Base-by-base conservation (phyloP, 2,888 invertebrate genomes). In the Epinotia nisella region DNA sequence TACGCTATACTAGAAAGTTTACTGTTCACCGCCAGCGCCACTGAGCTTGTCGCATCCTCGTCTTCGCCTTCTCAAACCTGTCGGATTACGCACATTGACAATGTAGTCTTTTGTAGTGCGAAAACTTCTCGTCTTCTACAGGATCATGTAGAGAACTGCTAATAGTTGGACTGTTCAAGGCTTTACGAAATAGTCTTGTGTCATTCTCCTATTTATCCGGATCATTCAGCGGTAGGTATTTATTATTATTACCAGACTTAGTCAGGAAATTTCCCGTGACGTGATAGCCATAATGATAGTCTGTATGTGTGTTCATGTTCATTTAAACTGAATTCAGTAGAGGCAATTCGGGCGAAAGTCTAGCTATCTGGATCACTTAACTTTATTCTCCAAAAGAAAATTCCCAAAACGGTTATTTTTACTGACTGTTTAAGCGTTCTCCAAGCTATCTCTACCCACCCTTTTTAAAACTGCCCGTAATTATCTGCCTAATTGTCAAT, bases 21-120 rank as follows among this genome's bases (percentile, higher is more conserved):
- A 64, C 61, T 49, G 17, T 39, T 60, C 29, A 45, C 55, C 51
- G 39, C 66, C 35, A 56, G 35, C 56, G 56, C 60, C 35, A 56
- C 55, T 24, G 49, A 58, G 56, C 55, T 41, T 53, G 62, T 76
- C 74, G 9, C 64, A 70, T 76, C 77, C 66, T 72, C 75, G 76
- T 77, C 80, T 82, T 82, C 82, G 82, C 81, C 76, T 80, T 77
- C 79, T 80, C 78, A 77, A 82, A 82, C 79, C 81, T 81, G 84
- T 83, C 84, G 83, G 56, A 73, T 73, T 73, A 73, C 72, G 81
- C 79, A 82, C 78, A 79, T 79, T 80, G 77, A 77, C 76, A 73
- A 75, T 74, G 75, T 75, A 71, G 75, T 64, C 74, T 66, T 41
- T 60, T 19, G 29, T 65, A 58, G 15, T 66, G 68, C 62, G 49